These are phyloP conservation scores for Atopsyche davidsoni DNA, from an alignment of 1,140 invertebrate species.

Conservation along the genomic window DNA sequence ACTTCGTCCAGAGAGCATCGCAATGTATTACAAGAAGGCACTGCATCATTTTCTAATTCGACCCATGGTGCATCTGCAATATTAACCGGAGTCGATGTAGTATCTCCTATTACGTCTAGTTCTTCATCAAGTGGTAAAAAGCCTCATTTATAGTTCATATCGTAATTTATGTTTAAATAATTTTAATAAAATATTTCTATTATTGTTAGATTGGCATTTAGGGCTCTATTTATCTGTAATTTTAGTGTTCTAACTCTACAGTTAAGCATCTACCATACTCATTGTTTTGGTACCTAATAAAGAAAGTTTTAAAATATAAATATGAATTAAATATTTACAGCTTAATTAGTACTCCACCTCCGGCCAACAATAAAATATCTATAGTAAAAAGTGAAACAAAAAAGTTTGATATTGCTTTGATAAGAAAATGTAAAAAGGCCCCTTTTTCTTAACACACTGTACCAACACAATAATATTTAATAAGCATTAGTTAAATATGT, in stretches of 20 bases:
- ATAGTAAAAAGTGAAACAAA: too few species aligned
- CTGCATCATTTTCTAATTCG: not conserved
- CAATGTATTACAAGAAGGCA: constrained; percentile 1
- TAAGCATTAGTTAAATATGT: too few species aligned
- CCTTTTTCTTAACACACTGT: too few species aligned
- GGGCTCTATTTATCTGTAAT: not conserved
- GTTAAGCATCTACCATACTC: constrained; percentile 1
- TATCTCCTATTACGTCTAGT: constrained; percentile 11
- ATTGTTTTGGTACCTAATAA: not conserved
- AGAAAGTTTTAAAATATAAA: too few species aligned
- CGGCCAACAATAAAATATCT: too few species aligned
- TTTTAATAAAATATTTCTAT: not conserved
- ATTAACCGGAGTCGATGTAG: constrained; percentile 11
- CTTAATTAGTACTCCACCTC: too few species aligned
- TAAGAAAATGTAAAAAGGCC: too few species aligned
- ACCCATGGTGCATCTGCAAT: constrained; percentile 8
- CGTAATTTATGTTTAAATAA: not conserved
- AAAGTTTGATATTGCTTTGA: too few species aligned
- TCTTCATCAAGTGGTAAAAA: constrained; percentile 4
- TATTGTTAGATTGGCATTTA: not conserved
- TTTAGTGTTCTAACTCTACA: not conserved
- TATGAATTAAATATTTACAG: too few species aligned
- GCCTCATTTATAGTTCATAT: not conserved
- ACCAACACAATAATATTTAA: too few species aligned
- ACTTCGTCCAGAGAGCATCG: not conserved